Evolutionary conservation across 2,113 vertebrate genomes (phyloP), one percentile per base, ranked within the genome.

Genomic region (Galbula dea): DNA sequence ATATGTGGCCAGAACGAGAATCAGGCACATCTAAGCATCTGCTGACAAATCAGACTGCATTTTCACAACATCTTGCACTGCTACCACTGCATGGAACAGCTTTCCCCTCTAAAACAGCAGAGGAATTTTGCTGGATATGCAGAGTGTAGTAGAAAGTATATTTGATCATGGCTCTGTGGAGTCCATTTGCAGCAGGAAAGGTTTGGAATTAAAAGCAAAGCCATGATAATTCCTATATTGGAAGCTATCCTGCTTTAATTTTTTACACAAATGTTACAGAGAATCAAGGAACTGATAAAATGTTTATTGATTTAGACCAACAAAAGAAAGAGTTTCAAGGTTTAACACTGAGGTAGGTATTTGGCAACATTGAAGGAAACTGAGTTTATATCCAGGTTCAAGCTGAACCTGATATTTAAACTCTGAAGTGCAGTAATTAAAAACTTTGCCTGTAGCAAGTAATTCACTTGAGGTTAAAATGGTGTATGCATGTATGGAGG

Each of bases 401-500:
- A 96, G 81, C 90, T 95, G 93, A 96, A 95, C 82, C 94, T 96
- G 91, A 95, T 92, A 75, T 96, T 97, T 95, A 93, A 97, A 95
- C 82, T 94, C 93, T 78, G 81, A 95, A 96, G 89, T 12, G 7
- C 91, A 92, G 89, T 97, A 97, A 97, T 97, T 97, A 98, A 97
- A n/a, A 97, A 94, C 65, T 95, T 95, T 95, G 96, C 97, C 95
- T 96, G 96, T 96, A 98, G 97, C 97, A 95, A 97, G 91, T 88
- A 96, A 96, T 95, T 97, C 96, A 96, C 75, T 86, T 86, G 97
- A 96, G 96, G 97, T 97, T 97, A 96, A 97, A 97, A 92, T 83
- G 85, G 81, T 75, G 32, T 77, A 11, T 76, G 75, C 63, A 19
- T 34, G 48, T 84, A 41, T 79, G 43, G 93, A 95, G 94, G 86